Base-by-base conservation (phyloP, 2,113 vertebrate genomes). In the Camelus dromedarius region DNA sequence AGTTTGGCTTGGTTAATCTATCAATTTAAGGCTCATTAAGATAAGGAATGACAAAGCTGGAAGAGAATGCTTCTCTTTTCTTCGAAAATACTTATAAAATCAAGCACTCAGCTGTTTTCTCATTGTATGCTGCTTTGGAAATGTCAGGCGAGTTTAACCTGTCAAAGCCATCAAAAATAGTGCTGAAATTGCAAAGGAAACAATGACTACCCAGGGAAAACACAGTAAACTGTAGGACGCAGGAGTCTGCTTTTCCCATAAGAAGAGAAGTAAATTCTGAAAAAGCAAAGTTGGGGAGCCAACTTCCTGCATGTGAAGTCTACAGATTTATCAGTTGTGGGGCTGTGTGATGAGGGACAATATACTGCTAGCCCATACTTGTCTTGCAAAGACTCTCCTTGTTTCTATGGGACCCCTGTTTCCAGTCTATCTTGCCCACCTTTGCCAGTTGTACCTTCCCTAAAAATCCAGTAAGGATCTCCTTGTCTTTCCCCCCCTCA, bases 11-110 rank as follows among this genome's bases (percentile, higher is more conserved):
- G 91, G 82, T 98, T 98, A 96, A 98, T 98, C 85, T 97, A 97
- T 98, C 97, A 97, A 62, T 97, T 98, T 98, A 97, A 93, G 97
- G 72, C 42, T 97, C 89, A 89, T 97, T 98, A 97, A 97, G 97
- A 98, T 98, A 97, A 98, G 95, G 93, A 97, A 97, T 96, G 64
- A 96, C 76, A 96, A 94, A 86, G 54, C 88, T 96, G 70, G 94
- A 97, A 97, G 95, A 79, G 91, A 98, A 97, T 95, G 77, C 52
- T 48, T 97, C 66, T 95, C 84, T 97, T 88, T 91, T 96, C 95
- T 97, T 98, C 97, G 95, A 97, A 98, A 98, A 98, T 95, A 96
- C 79, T 96, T 98, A 93, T 11, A 88, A 98, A 98, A 97, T 97
- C 79, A 96, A 98, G 88, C 70, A 93, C 70, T 98, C 82, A 56